Evolutionary conservation across 2,113 vertebrate genomes (phyloP).

Genomic region (Psilopogon haemacephalus): DNA sequence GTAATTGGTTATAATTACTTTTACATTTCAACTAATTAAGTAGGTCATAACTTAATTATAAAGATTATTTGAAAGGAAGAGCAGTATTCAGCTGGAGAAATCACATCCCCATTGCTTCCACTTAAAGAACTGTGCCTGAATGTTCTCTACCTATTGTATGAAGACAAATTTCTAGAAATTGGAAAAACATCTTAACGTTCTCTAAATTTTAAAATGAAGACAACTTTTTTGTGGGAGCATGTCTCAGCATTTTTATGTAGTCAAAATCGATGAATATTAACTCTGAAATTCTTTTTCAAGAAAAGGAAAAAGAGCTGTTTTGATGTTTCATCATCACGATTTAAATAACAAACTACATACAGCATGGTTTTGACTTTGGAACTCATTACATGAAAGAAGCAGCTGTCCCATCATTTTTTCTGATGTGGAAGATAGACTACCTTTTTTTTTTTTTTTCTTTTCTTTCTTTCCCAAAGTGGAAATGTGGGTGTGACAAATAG

Average conservation of each 20-base stretch:
- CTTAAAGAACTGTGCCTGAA: not conserved
- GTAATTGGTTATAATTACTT: not conserved
- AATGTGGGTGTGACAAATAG: not conserved
- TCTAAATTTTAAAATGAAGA: not conserved
- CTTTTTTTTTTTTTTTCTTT: not conserved
- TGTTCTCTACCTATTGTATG: not conserved
- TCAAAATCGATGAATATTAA: not conserved
- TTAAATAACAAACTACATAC: not conserved
- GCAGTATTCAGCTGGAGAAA: not conserved
- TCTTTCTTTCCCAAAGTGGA: not conserved
- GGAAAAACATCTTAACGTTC: not conserved
- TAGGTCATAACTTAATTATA: not conserved
- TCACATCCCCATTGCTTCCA: not conserved
- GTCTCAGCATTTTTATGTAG: not conserved
- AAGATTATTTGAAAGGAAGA: not conserved
- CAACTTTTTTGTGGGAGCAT: not conserved
- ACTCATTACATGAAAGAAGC: not conserved
- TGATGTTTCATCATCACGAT: not conserved
- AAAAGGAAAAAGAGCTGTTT: not conserved
- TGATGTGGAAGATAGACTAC: not conserved
- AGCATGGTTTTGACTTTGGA: not conserved
- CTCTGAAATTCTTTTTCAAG: not conserved
- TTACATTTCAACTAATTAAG: not conserved
- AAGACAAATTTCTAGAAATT: not conserved
- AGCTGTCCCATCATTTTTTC: conserved; percentile 7